Base-by-base conservation (phyloP, 1,140 invertebrate genomes). In the Ostrea edulis region DNA sequence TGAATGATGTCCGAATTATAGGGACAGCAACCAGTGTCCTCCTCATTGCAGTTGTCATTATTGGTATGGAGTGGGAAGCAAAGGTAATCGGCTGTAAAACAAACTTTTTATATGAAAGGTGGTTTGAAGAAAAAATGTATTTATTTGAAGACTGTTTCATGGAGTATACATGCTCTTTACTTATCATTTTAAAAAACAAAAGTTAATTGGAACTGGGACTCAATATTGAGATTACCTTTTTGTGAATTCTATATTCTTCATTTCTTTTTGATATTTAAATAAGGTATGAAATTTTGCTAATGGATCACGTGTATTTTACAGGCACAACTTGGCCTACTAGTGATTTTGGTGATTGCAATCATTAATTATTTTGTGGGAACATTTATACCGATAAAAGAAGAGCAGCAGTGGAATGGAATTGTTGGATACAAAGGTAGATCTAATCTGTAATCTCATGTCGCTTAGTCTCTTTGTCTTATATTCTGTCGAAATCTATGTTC, bases 281-380 rank as follows among this genome's bases (percentile, higher is more conserved):
- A 44, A 44, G 35, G 35, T 44, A 14, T 85, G 29, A 20, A 17
- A 14, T 44, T 51, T 29, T 12, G 20, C 14, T 52, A 20, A 22
- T 58, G 51, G 25, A 44, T 22, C 20, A 35, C 17, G 12, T 11
- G 55, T 62, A 58, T 84, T 62, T 95, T 95, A 87, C 93, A 97
- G 97, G 97, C 98, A 2, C 99, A 99, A 96, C 95, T 99, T 68
- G 97, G 97, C 54, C 95, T 99, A 14, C 95, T 99, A n/a, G 95
- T 98, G 0, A 97, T 99, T 89, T 95, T 99, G 22, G 93, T 98
- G 25, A 95, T 97, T 0, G 98, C 99, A 7, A 98, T 99, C 88
- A 93, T 95, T 0, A 98, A 99, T 95, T 99, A 98, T 86, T 84
- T 94, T 62, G 91, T 95, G 35, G 94, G 94, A 3, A 92, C 94